Percentiles rank a stretch among this genome's conserved stretches.
These are phyloP conservation scores for Anguilla marmorata DNA, from an alignment of 2,797 vertebrate species.

Conservation along the genomic window DNA sequence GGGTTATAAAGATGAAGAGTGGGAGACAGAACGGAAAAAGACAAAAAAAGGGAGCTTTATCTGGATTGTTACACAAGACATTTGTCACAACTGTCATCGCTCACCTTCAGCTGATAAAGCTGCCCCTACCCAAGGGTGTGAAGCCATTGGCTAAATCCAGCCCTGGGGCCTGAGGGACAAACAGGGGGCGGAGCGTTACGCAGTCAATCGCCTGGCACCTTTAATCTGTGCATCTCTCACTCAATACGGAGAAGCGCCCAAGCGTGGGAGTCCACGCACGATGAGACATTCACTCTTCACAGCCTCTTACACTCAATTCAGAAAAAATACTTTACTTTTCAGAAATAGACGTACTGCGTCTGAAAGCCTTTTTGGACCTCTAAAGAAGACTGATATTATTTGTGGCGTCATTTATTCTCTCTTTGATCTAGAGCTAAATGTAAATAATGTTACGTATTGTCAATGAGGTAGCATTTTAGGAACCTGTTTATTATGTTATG, in stretches of 20 bases:
- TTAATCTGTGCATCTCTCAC: not conserved
- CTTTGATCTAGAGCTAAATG: not conserved
- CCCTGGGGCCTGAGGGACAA: slow-evolving; percentile 38
- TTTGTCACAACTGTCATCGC: slow-evolving; percentile 33
- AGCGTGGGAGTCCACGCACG: not conserved
- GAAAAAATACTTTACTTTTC: not conserved
- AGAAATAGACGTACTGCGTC: not conserved
- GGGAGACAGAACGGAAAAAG: slow-evolving; percentile 49
- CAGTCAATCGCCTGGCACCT: slow-evolving; percentile 23
- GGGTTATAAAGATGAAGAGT: not conserved
- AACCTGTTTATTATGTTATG: not conserved
- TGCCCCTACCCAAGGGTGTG: slow-evolving; percentile 35
- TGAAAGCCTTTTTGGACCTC: not conserved
- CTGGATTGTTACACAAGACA: slow-evolving; percentile 39
- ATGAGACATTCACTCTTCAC: not conserved
- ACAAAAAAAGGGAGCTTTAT: slow-evolving; percentile 39
- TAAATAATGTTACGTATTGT: not conserved
- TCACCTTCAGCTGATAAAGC: slow-evolving; percentile 47
- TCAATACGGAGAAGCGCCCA: not conserved
- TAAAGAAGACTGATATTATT: not conserved
- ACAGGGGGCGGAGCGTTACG: slow-evolving; percentile 17
- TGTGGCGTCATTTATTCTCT: not conserved
- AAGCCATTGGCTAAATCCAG: slow-evolving; percentile 39
- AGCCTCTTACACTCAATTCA: not conserved
- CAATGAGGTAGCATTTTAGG: not conserved